Evolutionary conservation across 2,113 vertebrate species (phyloP).

Genomic region (Scomber scombrus): DNA sequence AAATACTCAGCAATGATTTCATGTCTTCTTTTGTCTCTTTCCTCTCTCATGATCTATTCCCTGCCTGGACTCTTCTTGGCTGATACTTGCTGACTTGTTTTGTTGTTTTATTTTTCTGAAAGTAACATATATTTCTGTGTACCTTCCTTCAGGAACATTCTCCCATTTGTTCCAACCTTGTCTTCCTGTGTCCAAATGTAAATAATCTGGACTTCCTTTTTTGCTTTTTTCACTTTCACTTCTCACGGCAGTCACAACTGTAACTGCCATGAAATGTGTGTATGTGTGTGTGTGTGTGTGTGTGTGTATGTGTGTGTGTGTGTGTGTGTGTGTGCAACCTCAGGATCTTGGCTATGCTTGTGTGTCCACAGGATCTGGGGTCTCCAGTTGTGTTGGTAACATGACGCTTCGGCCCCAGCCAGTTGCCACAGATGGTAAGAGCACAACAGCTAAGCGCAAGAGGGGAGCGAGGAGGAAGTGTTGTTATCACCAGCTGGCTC

Average conservation of each 20-base stretch:
- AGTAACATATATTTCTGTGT: slow-evolving; percentile 31
- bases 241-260: slow-evolving; percentile 40
- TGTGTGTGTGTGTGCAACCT: neutral
- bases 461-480: slow-evolving; percentile 79
- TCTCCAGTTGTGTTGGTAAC: slow-evolving; percentile 76
- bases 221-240: slow-evolving; percentile 21
- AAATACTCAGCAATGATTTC: slow-evolving; percentile 19
- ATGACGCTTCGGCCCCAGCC: slow-evolving; percentile 58
- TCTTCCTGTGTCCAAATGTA: slow-evolving; percentile 32
- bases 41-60: slow-evolving; percentile 19
- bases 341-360: slow-evolving; percentile 25
- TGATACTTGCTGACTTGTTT: slow-evolving; percentile 14
- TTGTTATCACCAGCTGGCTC: slow-evolving; percentile 79
- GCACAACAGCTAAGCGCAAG: slow-evolving; percentile 63
- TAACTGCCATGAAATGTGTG: slow-evolving; percentile 27
- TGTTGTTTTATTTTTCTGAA: slow-evolving; percentile 39
- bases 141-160: slow-evolving; percentile 50
- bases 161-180: slow-evolving; percentile 25
- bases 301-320: slow-evolving; percentile 19
- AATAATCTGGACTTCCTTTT: slow-evolving; percentile 21
- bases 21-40: neutral
- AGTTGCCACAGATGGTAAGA: slow-evolving; percentile 77
- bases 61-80: slow-evolving; percentile 34
- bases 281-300: slow-evolving; percentile 24
- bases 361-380: slow-evolving; percentile 53